Conservation (phyloP, 2,797 vertebrate species). For the Chaetophractus vellerosus region DNA sequence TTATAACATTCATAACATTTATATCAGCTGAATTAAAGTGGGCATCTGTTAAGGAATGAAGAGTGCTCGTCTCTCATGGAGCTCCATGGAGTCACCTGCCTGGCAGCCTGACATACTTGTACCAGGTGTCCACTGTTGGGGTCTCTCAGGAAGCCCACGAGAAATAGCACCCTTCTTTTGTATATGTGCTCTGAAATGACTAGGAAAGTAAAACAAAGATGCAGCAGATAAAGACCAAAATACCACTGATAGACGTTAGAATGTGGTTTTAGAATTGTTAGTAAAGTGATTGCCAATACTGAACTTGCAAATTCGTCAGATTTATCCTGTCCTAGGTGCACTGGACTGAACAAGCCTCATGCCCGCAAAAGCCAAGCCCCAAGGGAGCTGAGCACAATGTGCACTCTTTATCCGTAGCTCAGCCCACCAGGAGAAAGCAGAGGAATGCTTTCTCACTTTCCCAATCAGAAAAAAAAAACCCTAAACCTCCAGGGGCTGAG, state of each 20-base stretch:
- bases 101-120: not conserved
- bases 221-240: not conserved
- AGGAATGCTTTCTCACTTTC: not conserved
- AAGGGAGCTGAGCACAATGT: not conserved
- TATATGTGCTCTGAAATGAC: not conserved
- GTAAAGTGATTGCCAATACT: not conserved
- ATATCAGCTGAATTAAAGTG: not conserved
- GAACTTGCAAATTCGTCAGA: not conserved
- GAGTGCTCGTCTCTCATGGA: not conserved
- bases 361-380: too few species aligned
- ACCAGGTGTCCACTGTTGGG: not conserved
- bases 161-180: not conserved
- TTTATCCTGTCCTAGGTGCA: not conserved
- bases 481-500: not conserved
- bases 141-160: not conserved
- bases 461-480: not conserved
- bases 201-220: not conserved
- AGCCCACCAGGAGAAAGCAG: not conserved
- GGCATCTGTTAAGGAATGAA: not conserved
- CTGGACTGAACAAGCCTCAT: not conserved
- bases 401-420: not conserved
- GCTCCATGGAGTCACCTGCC: not conserved
- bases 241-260: not conserved
- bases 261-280: not conserved
- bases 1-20: not conserved